These are phyloP conservation scores for Schizopygopsis malacanthus DNA, from an alignment of 2,797 vertebrate species.

Conservation along the genomic window DNA sequence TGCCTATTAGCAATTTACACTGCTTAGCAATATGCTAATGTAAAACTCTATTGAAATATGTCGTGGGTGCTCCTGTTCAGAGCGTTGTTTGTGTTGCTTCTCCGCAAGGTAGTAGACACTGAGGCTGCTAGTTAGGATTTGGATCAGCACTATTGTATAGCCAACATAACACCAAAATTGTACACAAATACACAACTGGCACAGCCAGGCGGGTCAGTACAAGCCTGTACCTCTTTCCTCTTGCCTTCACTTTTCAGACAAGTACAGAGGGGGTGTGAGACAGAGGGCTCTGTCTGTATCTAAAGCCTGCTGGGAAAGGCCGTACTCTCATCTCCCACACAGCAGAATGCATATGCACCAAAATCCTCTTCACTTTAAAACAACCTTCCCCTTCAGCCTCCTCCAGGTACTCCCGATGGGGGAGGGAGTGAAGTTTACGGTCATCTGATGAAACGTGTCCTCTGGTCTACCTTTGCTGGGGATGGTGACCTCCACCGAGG, in stretches of 20 bases:
- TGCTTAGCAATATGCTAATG: neutral
- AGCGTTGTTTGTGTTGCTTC: neutral
- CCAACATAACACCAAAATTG: neutral
- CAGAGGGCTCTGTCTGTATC: conserved; percentile 51
- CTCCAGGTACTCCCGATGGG: conserved; percentile 39
- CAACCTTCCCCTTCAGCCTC: conserved; percentile 58
- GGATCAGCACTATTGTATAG: conserved; percentile 7
- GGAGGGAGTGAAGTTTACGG: conserved; percentile 42
- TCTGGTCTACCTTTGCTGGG: conserved; percentile 47
- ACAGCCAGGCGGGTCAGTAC: conserved; percentile 26
- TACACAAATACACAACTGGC: conserved; percentile 2
- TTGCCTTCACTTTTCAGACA: conserved; percentile 27
- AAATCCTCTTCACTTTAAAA: conserved; percentile 58
- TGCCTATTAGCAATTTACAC: neutral
- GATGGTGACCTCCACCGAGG: conserved; percentile 47
- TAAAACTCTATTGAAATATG: neutral
- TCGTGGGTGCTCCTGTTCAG: neutral
- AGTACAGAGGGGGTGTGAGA: conserved; percentile 50
- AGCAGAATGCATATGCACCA: conserved; percentile 61
- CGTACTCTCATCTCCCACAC: conserved; percentile 62
- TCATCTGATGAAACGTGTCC: conserved; percentile 56
- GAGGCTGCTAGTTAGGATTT: neutral
- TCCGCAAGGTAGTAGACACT: neutral
- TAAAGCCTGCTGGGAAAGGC: conserved; percentile 61
- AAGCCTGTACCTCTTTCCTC: conserved; percentile 21